Conservation (phyloP, 1,140 invertebrate species). For the Tetramorium parvispinum region DNA sequence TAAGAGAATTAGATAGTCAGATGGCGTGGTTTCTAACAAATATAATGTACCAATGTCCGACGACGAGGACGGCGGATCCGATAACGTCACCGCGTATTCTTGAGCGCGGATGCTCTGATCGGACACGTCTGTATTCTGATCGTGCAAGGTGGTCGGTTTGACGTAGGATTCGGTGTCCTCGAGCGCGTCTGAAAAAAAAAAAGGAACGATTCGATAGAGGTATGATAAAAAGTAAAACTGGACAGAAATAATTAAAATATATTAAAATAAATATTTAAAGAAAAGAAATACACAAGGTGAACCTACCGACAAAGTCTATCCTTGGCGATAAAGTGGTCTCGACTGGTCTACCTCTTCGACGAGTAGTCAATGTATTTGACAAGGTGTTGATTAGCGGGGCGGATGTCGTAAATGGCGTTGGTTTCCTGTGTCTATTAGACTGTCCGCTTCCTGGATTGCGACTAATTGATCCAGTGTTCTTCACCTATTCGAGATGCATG, state of each 20-base stretch:
- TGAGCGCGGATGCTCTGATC: slow-evolving; percentile 82
- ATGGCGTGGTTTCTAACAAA: slow-evolving; percentile 60
- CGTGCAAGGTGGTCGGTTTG: slow-evolving; percentile 1
- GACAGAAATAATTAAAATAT: background rate
- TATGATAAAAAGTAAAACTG: background rate
- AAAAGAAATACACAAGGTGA: slow-evolving; percentile 5
- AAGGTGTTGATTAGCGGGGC: slow-evolving; percentile 30
- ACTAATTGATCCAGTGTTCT: background rate
- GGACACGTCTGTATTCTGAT: slow-evolving; percentile 68
- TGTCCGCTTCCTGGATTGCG: slow-evolving; percentile 40
- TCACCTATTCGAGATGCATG: slow-evolving; percentile 60
- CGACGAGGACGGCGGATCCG: slow-evolving; percentile 73
- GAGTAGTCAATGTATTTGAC: slow-evolving; percentile 24
- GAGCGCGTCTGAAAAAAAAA: slow-evolving; percentile 54
- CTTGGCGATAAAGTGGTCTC: slow-evolving; percentile 18
- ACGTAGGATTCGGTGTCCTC: background rate
- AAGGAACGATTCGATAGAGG: background rate
- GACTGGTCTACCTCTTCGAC: slow-evolving; percentile 37
- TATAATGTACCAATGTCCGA: slow-evolving; percentile 72
- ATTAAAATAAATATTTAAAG: background rate
- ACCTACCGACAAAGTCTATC: slow-evolving; percentile 54
- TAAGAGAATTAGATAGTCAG: slow-evolving; percentile 67
- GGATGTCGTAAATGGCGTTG: slow-evolving; percentile 2
- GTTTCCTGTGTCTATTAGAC: slow-evolving; percentile 61
- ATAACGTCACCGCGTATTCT: slow-evolving; percentile 80